Conservation (phyloP, 2,113 vertebrate species). For the Protomyctophum bolini region DNA sequence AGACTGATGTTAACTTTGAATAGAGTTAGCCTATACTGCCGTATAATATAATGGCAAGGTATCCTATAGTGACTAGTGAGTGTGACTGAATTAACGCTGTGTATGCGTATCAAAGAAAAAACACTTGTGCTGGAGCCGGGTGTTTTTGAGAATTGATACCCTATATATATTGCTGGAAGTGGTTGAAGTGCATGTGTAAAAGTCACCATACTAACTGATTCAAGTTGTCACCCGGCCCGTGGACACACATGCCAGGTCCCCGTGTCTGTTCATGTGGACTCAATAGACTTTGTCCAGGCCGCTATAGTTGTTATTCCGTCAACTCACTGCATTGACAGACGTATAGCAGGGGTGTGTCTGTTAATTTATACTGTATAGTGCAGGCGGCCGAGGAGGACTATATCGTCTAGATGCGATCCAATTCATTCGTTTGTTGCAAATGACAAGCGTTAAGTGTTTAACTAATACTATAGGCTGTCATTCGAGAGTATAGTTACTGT, state of each 20-base stretch:
- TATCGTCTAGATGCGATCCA: not conserved
- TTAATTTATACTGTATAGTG: constrained; percentile 39
- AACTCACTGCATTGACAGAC: constrained; percentile 29
- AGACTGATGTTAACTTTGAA: too few relatives aligned
- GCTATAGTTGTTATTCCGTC: constrained; percentile 39
- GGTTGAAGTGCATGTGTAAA: constrained; percentile 17
- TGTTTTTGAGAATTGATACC: constrained; percentile 30
- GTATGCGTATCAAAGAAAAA: constrained; percentile 55
- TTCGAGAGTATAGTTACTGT: too few relatives aligned
- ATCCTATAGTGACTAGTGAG: too few relatives aligned
- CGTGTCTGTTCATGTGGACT: constrained; percentile 15
- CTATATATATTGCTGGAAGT: constrained; percentile 11
- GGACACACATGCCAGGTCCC: not conserved
- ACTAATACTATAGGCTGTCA: not conserved
- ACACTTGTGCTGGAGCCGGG: constrained; percentile 63
- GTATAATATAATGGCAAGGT: too few relatives aligned
- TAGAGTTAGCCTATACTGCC: too few relatives aligned
- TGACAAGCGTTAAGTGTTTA: not conserved
- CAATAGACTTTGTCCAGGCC: constrained; percentile 35
- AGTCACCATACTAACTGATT: not conserved
- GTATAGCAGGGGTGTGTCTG: constrained; percentile 68
- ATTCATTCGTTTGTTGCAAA: not conserved
- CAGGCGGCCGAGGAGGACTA: constrained; percentile 22
- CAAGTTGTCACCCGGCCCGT: not conserved
- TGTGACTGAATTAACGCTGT: not conserved